Percentiles rank a stretch among this genome's conserved stretches.
These are phyloP conservation scores for Cerastoderma edule DNA, from an alignment of 2,888 invertebrate genomes.

Conservation along the genomic window DNA sequence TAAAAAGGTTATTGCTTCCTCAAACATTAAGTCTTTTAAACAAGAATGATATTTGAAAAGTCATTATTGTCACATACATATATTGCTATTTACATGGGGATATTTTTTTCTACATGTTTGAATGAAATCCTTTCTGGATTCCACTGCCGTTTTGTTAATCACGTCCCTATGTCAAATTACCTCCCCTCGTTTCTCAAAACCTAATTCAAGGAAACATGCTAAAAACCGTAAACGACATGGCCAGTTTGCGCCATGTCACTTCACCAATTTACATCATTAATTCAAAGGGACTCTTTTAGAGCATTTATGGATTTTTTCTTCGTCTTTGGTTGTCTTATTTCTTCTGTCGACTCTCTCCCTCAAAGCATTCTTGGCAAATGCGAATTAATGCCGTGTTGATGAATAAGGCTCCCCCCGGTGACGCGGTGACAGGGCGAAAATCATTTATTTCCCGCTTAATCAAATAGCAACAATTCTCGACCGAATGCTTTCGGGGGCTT, in stretches of 20 bases:
- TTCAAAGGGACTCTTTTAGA: conserved; percentile 19
- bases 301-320: conserved; percentile 31
- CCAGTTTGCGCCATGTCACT: conserved; percentile 17
- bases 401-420: conserved; percentile 15
- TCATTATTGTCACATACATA: no score
- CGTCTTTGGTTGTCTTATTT: background rate
- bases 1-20: no score
- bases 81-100: no score
- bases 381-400: conserved; percentile 25
- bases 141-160: no score
- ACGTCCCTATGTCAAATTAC: no score
- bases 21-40: no score
- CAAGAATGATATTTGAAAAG: no score
- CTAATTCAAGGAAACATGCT: no score
- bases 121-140: no score
- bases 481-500: conserved; percentile 31
- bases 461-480: conserved; percentile 33
- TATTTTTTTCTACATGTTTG: no score
- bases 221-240: conserved; percentile 20
- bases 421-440: conserved; percentile 27
- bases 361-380: conserved; percentile 26
- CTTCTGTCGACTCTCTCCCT: conserved; percentile 14
- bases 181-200: no score
- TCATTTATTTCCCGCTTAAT: conserved; percentile 42
- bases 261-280: conserved; percentile 22